Conservation (phyloP, 2,797 vertebrate genomes). For the Capromys pilorides region DNA sequence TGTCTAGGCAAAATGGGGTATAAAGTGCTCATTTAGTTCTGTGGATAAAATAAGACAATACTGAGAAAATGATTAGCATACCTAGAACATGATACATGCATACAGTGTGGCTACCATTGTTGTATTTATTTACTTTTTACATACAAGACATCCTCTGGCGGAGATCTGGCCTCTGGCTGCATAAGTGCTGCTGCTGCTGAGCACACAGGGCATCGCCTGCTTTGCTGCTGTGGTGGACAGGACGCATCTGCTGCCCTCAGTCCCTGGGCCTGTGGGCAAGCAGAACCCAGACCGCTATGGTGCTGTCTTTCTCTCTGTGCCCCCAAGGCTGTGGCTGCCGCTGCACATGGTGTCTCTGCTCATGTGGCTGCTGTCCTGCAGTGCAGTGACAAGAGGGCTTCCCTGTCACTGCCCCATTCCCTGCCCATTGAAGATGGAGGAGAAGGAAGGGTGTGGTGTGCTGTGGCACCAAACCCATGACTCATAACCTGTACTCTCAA, state of each 20-base stretch:
- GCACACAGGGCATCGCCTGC: background rate
- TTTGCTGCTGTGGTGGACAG: background rate
- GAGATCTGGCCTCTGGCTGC: background rate
- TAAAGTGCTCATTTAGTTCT: background rate
- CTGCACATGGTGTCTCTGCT: background rate
- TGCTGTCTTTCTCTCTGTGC: background rate
- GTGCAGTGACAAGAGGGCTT: background rate
- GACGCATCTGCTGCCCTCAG: background rate
- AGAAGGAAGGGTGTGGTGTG: accelerated
- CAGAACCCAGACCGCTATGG: background rate
- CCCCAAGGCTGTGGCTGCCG: background rate
- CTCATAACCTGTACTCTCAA: background rate
- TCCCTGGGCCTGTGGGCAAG: accelerated
- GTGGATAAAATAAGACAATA: background rate
- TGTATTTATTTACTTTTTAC: background rate
- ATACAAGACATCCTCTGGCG: background rate
- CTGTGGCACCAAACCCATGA: background rate
- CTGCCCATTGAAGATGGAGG: background rate
- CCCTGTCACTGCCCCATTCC: background rate
- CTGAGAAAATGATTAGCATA: background rate
- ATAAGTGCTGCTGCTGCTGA: background rate
- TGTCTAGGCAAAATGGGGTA: background rate
- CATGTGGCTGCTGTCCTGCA: background rate
- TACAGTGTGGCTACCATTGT: background rate
- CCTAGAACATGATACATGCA: background rate